Evolutionary conservation across 2,888 invertebrate species (phyloP).

Genomic region (Torymus aiolomorphi): DNA sequence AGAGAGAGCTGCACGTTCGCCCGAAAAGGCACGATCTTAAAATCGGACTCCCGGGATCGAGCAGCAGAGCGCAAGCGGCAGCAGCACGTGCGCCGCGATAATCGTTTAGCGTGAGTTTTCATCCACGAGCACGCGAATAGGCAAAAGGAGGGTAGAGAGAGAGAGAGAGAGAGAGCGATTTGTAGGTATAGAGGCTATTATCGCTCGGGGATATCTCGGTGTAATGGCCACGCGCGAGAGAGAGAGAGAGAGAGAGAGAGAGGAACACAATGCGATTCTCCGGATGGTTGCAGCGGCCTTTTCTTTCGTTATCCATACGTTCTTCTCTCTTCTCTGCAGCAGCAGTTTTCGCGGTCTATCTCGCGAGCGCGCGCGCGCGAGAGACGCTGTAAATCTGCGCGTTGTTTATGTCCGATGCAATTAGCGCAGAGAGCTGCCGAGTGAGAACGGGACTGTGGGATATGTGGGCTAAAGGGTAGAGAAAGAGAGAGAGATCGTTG

Average conservation of each 20-base stretch:
- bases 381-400: constrained; percentile 33
- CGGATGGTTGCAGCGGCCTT: constrained; percentile 7
- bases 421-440: constrained; percentile 10
- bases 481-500: too few species aligned
- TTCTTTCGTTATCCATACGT: constrained; percentile 16
- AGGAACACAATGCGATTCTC: constrained; percentile 53
- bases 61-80: background rate
- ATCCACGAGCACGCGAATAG: constrained; percentile 37
- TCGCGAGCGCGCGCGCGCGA: background rate
- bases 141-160: constrained; percentile 10
- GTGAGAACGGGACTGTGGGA: too few species aligned
- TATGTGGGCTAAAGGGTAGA: too few species aligned
- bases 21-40: constrained; percentile 45
- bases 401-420: constrained; percentile 50
- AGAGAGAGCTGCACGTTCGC: background rate
- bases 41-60: constrained; percentile 36
- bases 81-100: constrained; percentile 35
- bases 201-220: constrained; percentile 54
- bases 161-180: constrained; percentile 28
- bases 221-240: constrained; percentile 40
- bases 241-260: background rate
- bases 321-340: background rate
- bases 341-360: background rate
- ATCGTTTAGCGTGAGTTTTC: constrained; percentile 46
- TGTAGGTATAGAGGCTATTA: constrained; percentile 47